Percentiles rank a stretch among this genome's conserved stretches.
Evolutionary conservation across 1,140 invertebrate genomes (phyloP).

Genomic region (Drosophila subpulchrella): DNA sequence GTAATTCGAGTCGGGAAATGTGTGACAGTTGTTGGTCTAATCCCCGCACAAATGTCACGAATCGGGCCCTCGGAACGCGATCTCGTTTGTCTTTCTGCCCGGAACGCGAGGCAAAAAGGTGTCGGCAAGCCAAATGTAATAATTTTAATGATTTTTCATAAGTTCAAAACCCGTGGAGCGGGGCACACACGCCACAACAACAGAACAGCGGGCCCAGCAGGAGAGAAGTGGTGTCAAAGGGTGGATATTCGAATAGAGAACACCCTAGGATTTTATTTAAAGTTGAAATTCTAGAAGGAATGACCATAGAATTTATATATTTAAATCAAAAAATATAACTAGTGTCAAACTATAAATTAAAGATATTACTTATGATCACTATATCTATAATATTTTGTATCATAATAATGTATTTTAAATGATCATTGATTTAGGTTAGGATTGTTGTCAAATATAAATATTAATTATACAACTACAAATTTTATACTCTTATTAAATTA

Average conservation of each 20-base stretch:
- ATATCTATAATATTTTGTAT: too few relatives aligned
- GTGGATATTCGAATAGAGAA: background rate
- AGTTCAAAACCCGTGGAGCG: constrained; percentile 59
- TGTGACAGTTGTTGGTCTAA: constrained; percentile 81
- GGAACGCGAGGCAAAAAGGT: constrained; percentile 50
- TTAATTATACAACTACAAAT: background rate
- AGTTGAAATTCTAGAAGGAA: background rate
- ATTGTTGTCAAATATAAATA: background rate
- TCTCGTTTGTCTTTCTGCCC: constrained; percentile 39
- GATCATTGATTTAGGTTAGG: too few relatives aligned
- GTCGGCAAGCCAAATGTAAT: constrained; percentile 81
- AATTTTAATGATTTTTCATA: constrained; percentile 84
- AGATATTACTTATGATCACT: too few relatives aligned
- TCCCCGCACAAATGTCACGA: constrained; percentile 80
- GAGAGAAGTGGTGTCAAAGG: background rate
- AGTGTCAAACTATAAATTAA: too few relatives aligned
- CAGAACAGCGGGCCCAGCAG: background rate
- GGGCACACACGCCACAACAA: constrained; percentile 38
- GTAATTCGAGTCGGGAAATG: constrained; percentile 77
- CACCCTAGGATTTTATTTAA: constrained; percentile 17
- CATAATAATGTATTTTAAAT: too few relatives aligned
- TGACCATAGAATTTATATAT: too few relatives aligned
- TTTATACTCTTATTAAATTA: background rate
- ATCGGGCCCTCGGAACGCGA: constrained; percentile 41
- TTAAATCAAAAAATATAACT: too few relatives aligned